Evolutionary conservation across 2,888 invertebrate species (phyloP).

Genomic region (Leptothorax acervorum): DNA sequence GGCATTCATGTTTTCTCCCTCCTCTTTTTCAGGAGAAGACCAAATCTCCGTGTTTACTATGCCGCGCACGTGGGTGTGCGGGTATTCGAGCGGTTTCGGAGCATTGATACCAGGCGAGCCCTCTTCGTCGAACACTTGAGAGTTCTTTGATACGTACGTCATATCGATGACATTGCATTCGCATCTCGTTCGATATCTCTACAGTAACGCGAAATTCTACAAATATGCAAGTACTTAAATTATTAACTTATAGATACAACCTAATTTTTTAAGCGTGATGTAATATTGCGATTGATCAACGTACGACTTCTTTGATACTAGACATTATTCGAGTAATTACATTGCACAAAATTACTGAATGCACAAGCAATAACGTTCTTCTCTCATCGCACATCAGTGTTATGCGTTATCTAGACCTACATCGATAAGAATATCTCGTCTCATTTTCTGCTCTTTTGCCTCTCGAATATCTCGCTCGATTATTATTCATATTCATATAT

Average conservation of each 20-base stretch:
- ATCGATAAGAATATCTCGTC: constrained; percentile 67
- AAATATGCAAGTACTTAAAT: background rate
- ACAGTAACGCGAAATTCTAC: constrained; percentile 3
- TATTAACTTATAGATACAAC: background rate
- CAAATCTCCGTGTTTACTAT: constrained; percentile 76
- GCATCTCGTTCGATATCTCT: background rate
- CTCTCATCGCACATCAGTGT: background rate
- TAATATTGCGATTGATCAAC: background rate
- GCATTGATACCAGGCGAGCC: constrained; percentile 25
- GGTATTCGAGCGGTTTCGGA: constrained; percentile 53
- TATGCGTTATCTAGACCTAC: constrained; percentile 65
- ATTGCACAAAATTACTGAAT: constrained; percentile 1
- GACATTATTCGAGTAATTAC: background rate
- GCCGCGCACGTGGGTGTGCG: constrained; percentile 79
- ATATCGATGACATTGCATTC: constrained; percentile 33
- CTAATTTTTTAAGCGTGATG: background rate
- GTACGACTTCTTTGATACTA: background rate
- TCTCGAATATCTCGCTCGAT: constrained; percentile 7
- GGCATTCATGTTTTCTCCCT: constrained; percentile 40
- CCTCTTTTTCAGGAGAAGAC: constrained; percentile 54
- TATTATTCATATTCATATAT: constrained; percentile 24
- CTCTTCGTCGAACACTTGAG: constrained; percentile 10
- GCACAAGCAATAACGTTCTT: constrained; percentile 19
- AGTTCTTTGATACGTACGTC: constrained; percentile 8
- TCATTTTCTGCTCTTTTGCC: constrained; percentile 29